These are phyloP conservation scores for Mnemiopsis leidyi DNA, from an alignment of 37 sponge, comb jelly and placozoan genomes.

Conservation along the genomic window DNA sequence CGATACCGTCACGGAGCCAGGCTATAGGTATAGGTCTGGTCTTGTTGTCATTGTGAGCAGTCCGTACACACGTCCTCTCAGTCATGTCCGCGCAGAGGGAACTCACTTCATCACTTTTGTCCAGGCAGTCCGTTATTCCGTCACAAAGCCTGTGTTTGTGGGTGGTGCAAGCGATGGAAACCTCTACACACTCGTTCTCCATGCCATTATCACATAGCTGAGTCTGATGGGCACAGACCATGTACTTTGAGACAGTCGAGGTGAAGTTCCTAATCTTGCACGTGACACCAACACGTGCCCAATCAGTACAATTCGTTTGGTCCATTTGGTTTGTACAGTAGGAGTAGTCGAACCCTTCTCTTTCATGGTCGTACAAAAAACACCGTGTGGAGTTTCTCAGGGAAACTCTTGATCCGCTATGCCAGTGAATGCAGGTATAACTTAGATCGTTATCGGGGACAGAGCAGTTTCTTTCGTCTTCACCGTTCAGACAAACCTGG, in stretches of 20 bases:
- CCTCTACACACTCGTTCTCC: background rate
- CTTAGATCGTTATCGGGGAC: too few relatives aligned
- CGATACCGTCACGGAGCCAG: background rate
- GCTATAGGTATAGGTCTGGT: background rate
- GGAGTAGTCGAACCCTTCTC: too few relatives aligned
- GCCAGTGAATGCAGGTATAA: too few relatives aligned
- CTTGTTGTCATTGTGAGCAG: background rate
- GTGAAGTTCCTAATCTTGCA: background rate
- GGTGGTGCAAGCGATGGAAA: background rate
- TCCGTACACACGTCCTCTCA: background rate
- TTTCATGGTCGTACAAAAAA: too few relatives aligned
- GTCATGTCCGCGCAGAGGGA: background rate
- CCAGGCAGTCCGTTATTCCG: background rate
- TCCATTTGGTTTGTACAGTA: background rate
- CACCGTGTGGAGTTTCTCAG: too few relatives aligned
- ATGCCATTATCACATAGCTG: background rate
- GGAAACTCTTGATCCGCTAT: too few relatives aligned
- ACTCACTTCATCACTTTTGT: background rate
- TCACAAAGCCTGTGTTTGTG: background rate
- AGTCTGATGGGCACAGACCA: background rate
- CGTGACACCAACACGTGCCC: background rate
- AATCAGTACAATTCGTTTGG: background rate
- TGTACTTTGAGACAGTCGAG: background rate
- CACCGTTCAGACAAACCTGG: too few relatives aligned
- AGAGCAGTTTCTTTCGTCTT: too few relatives aligned